Evolutionary conservation across 2,113 vertebrate species (phyloP), one percentile per base, ranked within the genome.

Genomic region (Todiramphus chloris): DNA sequence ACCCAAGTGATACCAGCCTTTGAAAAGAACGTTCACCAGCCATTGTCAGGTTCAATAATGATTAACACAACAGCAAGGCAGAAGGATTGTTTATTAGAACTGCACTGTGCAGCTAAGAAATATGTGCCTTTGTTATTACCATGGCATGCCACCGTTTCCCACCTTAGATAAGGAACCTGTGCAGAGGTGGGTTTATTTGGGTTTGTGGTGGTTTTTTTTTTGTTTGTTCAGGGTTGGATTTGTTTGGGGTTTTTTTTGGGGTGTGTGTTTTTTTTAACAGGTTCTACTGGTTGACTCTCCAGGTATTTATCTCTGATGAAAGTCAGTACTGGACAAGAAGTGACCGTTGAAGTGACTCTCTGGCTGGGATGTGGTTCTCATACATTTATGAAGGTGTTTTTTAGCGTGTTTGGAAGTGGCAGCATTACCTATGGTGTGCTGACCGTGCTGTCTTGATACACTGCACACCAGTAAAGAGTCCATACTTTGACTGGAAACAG

Each of bases 1-100:
- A 70, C 12, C 0, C 1, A 10, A 72, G 15, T 2, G 14, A 56
- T 2, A 5, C 0, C 2, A n/a, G 35, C 48, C n/a, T 64, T 64
- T 20, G 55, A 33, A 53, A 73, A 39, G 37, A 15, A 80, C 82
- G 46, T 24, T 31, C 46, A 4, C 2, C 66, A 35, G 56, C 44
- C 39, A 8, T 66, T 78, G 62, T 19, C 23, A 17, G 53, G 51
- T 18, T 67, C 56, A 30, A 1, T 19, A 79, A 75, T 43, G 80
- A 93, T 91, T 79, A 88, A 83, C 69, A 19, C 46, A 9, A 3
- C 8, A 11, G 41, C 41, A 19, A 33, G 58, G 58, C 13, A 0
- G 11, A 7, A 23, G 25, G 46, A 30, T 35, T 56, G n/a, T n/a
- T 46, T 21, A 6, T 33, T 12, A 51, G 63, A 75, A 28, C 48